phyloP scores from a whole-genome alignment of 2,797 vertebrate species.

The Neostethus bicornis region DNA sequence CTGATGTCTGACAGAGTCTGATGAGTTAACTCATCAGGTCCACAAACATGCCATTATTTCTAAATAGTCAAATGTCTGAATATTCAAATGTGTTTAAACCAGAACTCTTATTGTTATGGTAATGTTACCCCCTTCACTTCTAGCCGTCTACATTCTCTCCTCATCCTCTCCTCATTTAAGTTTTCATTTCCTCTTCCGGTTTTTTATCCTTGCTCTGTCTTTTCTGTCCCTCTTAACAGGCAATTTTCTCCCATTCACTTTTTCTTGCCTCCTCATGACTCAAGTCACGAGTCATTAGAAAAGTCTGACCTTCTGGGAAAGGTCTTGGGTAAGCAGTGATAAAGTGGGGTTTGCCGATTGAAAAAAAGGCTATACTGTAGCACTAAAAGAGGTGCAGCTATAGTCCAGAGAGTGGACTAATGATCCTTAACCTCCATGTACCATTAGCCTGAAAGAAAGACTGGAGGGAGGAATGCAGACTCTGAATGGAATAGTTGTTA shows the following conservation, averaged over 20 bases:
- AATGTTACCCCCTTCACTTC: constrained; percentile 30
- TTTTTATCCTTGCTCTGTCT: constrained; percentile 59
- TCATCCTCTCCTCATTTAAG: too few species aligned
- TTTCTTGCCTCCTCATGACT: constrained; percentile 70
- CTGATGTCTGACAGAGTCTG: too few species aligned
- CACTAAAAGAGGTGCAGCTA: constrained; percentile 76
- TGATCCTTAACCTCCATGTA: constrained; percentile 74
- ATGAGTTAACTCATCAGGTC: constrained; percentile 10
- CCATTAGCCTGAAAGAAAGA: constrained; percentile 78
- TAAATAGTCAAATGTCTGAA: constrained; percentile 4
- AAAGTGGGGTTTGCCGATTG: constrained; percentile 72
- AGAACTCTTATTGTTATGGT: constrained; percentile 25
- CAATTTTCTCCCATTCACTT: constrained; percentile 65
- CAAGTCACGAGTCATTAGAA: constrained; percentile 81
- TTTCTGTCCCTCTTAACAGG: constrained; percentile 53
- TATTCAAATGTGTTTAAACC: constrained; percentile 17
- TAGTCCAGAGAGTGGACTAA: constrained; percentile 76
- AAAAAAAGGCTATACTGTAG: constrained; percentile 68
- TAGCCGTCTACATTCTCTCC: constrained; percentile 45
- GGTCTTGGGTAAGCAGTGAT: constrained; percentile 80
- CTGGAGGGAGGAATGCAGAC: constrained; percentile 61
- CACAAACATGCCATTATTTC: constrained; percentile 20
- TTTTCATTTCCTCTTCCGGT: constrained; percentile 39
- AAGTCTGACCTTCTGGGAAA: constrained; percentile 81
- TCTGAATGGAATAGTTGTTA: constrained; percentile 31